A percentile compares a stretch with the other conserved stretches of the same genome.
Evolutionary conservation across 2,888 invertebrate genomes (phyloP).

Genomic region (Drosophila birchii): DNA sequence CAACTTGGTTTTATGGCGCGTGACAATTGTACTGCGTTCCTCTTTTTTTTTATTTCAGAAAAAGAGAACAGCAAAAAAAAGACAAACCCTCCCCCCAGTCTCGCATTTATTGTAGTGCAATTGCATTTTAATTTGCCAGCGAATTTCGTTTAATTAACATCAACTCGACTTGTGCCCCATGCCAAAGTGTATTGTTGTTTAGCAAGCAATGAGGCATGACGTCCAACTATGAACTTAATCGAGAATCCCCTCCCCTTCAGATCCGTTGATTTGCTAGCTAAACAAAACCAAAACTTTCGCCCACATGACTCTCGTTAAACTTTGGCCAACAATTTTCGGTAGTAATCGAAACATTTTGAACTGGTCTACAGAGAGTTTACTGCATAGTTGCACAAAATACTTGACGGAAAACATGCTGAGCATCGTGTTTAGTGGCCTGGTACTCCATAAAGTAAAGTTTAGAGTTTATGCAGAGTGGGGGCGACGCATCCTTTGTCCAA

Average conservation of each 20-base stretch:
- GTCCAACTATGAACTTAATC: constrained; percentile 47
- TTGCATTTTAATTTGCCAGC: constrained; percentile 79
- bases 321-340: constrained; percentile 56
- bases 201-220: constrained; percentile 68
- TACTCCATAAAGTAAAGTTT: constrained; percentile 12
- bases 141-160: constrained; percentile 80
- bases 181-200: constrained; percentile 20
- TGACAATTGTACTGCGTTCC: constrained; percentile 71
- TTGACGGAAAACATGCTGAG: constrained; percentile 44
- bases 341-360: constrained; percentile 64
- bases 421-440: constrained; percentile 24
- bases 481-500: constrained; percentile 42
- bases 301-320: constrained; percentile 53
- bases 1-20: constrained; percentile 78
- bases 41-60: not conserved
- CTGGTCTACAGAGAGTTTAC: constrained; percentile 32
- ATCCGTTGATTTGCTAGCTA: constrained; percentile 37
- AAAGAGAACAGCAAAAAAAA: not conserved
- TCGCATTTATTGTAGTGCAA: constrained; percentile 73
- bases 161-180: constrained; percentile 48
- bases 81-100: not conserved
- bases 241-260: not conserved
- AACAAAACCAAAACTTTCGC: constrained; percentile 38
- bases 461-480: constrained; percentile 38
- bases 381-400: constrained; percentile 69